Conservation (phyloP, 2,113 vertebrate genomes). For the Catagonus wagneri region DNA sequence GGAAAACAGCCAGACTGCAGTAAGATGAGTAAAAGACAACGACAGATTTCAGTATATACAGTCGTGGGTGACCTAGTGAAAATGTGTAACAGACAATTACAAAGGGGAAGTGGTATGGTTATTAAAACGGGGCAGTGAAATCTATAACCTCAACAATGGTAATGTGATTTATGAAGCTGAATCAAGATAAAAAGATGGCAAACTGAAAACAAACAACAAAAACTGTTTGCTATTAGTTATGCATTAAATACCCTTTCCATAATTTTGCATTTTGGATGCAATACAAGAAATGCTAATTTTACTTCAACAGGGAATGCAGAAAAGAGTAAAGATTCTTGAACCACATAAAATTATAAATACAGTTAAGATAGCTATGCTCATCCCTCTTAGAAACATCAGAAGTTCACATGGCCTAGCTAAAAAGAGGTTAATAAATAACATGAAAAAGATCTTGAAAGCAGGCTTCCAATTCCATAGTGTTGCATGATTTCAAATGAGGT, state of each 20-base stretch:
- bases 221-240: not conserved
- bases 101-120: not conserved
- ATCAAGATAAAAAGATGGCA: not conserved
- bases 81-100: not conserved
- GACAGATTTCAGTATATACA: not conserved
- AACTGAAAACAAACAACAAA: slow-evolving; percentile 40
- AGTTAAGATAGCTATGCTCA: not conserved
- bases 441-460: not conserved
- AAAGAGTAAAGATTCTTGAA: not conserved
- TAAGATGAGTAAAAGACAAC: not conserved
- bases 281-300: not conserved
- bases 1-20: not conserved
- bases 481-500: not conserved
- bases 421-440: not conserved
- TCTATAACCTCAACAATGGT: not conserved
- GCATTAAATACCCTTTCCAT: not conserved
- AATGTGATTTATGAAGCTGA: not conserved
- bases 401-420: not conserved
- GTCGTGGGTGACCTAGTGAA: not conserved
- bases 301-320: not conserved
- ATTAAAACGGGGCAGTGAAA: not conserved
- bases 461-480: not conserved
- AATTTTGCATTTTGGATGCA: not conserved
- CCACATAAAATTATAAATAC: not conserved
- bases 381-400: not conserved